phyloP scores from a whole-genome alignment of 2,113 vertebrate genomes.

The Spermophilus dauricus region DNA sequence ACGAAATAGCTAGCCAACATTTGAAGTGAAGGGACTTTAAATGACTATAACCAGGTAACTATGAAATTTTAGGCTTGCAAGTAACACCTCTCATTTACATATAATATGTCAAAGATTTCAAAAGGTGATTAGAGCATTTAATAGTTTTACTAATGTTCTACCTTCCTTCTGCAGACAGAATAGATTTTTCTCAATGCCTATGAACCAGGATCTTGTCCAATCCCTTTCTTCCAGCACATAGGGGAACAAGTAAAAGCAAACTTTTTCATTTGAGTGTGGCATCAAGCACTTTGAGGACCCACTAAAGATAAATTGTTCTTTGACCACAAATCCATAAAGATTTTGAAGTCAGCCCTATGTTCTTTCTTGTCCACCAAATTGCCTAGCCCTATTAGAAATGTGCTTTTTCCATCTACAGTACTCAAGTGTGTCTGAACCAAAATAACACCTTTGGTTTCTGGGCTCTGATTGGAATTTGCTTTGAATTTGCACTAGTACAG shows the following conservation, averaged over 20 bases:
- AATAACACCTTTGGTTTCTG: not conserved
- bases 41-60: not conserved
- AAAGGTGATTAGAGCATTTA: not conserved
- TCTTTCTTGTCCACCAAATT: not conserved
- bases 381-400: not conserved
- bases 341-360: not conserved
- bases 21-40: not conserved
- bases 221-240: not conserved
- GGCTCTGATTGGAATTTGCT: conserved; percentile 22
- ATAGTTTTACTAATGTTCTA: not conserved
- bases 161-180: conserved; percentile 1
- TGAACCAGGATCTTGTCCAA: conserved; percentile 11
- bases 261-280: not conserved
- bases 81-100: not conserved
- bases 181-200: not conserved
- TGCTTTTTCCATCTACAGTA: not conserved
- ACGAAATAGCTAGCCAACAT: not conserved
- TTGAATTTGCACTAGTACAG: conserved; percentile 34
- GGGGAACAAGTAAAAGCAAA: not conserved
- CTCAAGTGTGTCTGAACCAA: not conserved
- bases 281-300: not conserved
- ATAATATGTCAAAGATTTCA: conserved; percentile 5
- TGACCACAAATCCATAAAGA: not conserved
- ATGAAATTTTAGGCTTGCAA: conserved; percentile 20
- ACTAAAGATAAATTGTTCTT: conserved; percentile 6